Percentiles rank a stretch among this genome's conserved stretches.
Evolutionary conservation across 2,888 invertebrate genomes (phyloP).

Genomic region (Macrophya alboannulata): DNA sequence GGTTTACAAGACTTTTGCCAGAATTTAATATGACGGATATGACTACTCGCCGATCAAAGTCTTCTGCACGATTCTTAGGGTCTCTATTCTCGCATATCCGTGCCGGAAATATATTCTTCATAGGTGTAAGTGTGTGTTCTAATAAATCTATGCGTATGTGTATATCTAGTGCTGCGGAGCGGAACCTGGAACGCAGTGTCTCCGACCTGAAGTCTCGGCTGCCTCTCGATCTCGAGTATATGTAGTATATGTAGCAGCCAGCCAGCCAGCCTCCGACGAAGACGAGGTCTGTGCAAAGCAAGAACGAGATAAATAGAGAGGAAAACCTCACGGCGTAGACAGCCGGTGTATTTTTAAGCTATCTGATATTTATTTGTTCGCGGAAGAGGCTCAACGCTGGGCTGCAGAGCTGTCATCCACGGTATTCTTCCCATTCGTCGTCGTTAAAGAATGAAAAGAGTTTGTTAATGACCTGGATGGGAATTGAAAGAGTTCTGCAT

Average conservation of each 20-base stretch:
- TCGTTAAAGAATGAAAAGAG: conserved; percentile 27
- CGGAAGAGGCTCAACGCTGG: conserved; percentile 15
- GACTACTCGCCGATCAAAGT: not conserved
- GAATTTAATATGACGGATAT: not conserved
- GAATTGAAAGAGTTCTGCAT: conserved; percentile 13
- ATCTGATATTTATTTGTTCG: conserved; percentile 53
- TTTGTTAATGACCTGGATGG: conserved; percentile 15
- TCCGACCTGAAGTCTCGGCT: conserved; percentile 47
- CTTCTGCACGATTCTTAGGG: not conserved
- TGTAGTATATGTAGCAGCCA: conserved; percentile 8
- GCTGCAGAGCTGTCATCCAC: not conserved
- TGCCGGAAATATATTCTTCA: conserved; percentile 39
- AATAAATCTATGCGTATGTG: not conserved
- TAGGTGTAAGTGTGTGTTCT: not conserved
- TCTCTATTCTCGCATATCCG: conserved; percentile 48
- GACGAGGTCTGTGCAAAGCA: not conserved
- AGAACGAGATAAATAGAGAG: not conserved
- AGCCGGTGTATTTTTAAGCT: conserved; percentile 47
- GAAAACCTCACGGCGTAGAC: not conserved
- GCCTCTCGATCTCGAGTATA: conserved; percentile 28
- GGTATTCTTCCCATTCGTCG: not conserved
- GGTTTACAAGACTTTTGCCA: not conserved
- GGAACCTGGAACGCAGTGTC: conserved; percentile 44
- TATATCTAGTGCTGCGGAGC: conserved; percentile 25
- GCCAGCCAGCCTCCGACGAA: not conserved